Percentiles rank a stretch among this genome's conserved stretches.
Evolutionary conservation across 2,888 invertebrate genomes (phyloP).

Genomic region (Sarcophaga variegata): DNA sequence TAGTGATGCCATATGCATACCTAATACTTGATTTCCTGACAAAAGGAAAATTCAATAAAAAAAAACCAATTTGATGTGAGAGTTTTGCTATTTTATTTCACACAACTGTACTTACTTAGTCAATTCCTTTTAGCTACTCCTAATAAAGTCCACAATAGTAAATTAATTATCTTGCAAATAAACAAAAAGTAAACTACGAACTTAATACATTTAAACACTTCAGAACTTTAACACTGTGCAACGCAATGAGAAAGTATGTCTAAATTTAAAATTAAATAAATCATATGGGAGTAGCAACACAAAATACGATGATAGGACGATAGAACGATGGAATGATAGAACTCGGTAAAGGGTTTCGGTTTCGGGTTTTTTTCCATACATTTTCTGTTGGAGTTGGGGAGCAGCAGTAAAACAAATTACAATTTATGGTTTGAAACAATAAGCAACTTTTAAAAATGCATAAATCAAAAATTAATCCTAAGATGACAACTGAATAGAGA

Average conservation of each 20-base stretch:
- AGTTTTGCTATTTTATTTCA: no score
- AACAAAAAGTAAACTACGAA: neutral
- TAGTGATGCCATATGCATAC: no score
- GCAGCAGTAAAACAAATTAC: constrained; percentile 41
- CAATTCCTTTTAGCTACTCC: constrained; percentile 11
- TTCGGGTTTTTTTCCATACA: constrained; percentile 16
- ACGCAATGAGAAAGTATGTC: constrained; percentile 26
- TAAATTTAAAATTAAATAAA: constrained; percentile 64
- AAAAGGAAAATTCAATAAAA: no score
- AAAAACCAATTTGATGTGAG: no score
- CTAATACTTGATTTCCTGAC: no score
- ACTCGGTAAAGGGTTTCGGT: constrained; percentile 31
- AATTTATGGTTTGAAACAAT: constrained; percentile 78
- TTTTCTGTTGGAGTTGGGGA: neutral
- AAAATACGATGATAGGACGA: neutral
- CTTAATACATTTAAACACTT: constrained; percentile 59
- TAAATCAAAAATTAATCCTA: constrained; percentile 76
- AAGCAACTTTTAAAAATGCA: constrained; percentile 80
- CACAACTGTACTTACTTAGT: no score
- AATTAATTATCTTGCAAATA: constrained; percentile 3
- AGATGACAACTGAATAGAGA: constrained; percentile 72
- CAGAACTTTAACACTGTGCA: neutral
- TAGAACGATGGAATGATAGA: neutral
- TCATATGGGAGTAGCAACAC: constrained; percentile 45
- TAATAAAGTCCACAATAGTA: neutral